Conservation (phyloP, 2,113 vertebrate species). For the Platichthys flesus region DNA sequence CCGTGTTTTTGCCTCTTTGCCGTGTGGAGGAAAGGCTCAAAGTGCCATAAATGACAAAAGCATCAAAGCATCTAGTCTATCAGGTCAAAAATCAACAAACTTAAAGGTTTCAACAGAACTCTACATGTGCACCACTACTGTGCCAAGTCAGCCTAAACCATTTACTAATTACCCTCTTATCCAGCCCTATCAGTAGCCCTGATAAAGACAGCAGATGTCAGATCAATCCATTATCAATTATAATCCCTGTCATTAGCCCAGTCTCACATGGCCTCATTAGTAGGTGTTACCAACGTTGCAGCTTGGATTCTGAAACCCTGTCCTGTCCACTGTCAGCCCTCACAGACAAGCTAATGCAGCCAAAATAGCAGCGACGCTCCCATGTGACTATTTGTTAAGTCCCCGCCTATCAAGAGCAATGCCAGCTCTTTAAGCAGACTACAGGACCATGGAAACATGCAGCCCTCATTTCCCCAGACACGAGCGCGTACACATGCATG, state of each 20-base stretch:
- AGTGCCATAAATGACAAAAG: too few relatives aligned
- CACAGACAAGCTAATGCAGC: conserved; percentile 55
- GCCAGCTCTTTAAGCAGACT: conserved; percentile 74
- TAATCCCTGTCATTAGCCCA: conserved; percentile 69
- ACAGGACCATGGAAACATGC: conserved; percentile 69
- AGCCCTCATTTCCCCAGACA: conserved; percentile 55
- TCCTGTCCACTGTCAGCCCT: conserved; percentile 44
- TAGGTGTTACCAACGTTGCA: conserved; percentile 64
- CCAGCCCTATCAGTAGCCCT: conserved; percentile 13
- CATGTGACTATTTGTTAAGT: conserved; percentile 86
- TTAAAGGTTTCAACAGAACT: neutral
- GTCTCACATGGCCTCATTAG: conserved; percentile 76
- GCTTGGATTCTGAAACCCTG: conserved; percentile 62
- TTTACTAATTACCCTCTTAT: conserved; percentile 52
- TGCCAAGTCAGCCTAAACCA: conserved; percentile 33
- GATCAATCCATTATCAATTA: conserved; percentile 64
- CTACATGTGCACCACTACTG: conserved; percentile 1
- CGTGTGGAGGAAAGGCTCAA: too few relatives aligned
- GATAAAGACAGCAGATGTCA: conserved; percentile 37
- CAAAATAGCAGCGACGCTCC: conserved; percentile 77
- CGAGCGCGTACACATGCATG: conserved; percentile 3
- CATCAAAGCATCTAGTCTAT: neutral
- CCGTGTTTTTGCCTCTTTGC: too few relatives aligned
- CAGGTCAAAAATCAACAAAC: neutral
- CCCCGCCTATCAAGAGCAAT: conserved; percentile 81